Percentiles rank a stretch among this genome's conserved stretches.
phyloP scores from a whole-genome alignment of 2,113 vertebrate genomes.

The Geococcyx californianus region DNA sequence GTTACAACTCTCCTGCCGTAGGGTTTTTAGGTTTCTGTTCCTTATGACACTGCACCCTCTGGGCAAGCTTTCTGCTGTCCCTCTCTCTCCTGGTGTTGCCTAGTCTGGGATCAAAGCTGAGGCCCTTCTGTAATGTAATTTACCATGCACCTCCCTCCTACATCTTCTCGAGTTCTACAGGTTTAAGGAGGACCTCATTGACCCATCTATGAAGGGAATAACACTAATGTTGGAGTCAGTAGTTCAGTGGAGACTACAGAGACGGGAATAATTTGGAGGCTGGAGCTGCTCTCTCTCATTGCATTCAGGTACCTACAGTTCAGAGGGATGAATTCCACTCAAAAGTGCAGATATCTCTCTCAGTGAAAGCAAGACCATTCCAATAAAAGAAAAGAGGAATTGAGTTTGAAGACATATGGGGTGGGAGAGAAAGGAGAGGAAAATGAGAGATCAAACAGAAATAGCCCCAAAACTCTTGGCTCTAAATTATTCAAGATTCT shows the following conservation, averaged over 20 bases:
- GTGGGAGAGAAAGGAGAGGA: neutral
- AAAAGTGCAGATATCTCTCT: neutral
- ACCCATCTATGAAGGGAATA: neutral
- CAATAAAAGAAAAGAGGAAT: neutral
- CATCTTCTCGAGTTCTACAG: neutral
- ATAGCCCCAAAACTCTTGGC: neutral
- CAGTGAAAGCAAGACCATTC: neutral
- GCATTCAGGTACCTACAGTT: neutral
- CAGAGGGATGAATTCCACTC: neutral
- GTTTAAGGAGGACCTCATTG: neutral
- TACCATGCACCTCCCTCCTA: neutral
- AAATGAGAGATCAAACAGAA: constrained; percentile 9
- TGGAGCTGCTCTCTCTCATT: neutral
- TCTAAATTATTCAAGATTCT: neutral
- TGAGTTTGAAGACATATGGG: neutral
- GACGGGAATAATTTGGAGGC: neutral
- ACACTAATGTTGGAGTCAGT: neutral
- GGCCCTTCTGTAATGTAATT: neutral
- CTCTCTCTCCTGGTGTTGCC: neutral
- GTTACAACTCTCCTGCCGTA: too few relatives aligned
- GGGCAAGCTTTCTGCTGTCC: neutral
- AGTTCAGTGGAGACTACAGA: neutral
- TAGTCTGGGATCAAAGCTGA: neutral
- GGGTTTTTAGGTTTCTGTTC: neutral
- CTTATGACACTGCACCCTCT: neutral